These are phyloP conservation scores for Sebastes diploproa DNA, from an alignment of 2,797 vertebrate genomes.

Conservation along the genomic window DNA sequence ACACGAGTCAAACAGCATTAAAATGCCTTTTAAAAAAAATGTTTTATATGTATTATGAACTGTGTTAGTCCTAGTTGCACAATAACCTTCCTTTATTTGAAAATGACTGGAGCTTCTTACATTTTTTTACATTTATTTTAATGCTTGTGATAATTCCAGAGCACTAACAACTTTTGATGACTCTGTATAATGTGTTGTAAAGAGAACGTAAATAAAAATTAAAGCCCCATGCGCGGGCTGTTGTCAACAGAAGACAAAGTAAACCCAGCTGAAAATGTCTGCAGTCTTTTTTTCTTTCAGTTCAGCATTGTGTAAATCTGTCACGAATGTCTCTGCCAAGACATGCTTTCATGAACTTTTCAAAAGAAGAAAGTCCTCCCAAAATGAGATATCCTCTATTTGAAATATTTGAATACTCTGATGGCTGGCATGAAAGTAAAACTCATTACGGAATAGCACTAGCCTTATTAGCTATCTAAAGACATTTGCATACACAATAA, in stretches of 20 bases:
- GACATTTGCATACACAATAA: conserved; percentile 33
- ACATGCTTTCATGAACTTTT: conserved; percentile 24
- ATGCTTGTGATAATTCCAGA: conserved; percentile 68
- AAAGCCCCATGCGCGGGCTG: conserved; percentile 61
- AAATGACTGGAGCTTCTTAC: conserved; percentile 71
- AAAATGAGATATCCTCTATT: conserved; percentile 21
- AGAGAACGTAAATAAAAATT: conserved; percentile 78
- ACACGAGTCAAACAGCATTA: conserved; percentile 71
- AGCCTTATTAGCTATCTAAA: conserved; percentile 12
- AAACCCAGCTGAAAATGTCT: conserved; percentile 66
- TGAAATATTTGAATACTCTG: conserved; percentile 20
- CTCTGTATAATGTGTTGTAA: conserved; percentile 83
- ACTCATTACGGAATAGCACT: conserved; percentile 14
- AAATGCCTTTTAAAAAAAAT: conserved; percentile 63
- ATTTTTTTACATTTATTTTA: conserved; percentile 70
- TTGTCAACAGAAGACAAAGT: conserved; percentile 71
- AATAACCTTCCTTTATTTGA: conserved; percentile 74
- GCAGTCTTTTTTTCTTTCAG: conserved; percentile 12
- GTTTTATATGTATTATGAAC: conserved; percentile 65
- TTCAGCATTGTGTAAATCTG: conserved; percentile 7
- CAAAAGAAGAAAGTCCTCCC: conserved; percentile 17
- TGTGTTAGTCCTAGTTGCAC: conserved; percentile 61
- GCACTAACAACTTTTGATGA: conserved; percentile 66
- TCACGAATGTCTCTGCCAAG: background rate
- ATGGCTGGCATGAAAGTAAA: conserved; percentile 14